Evolutionary conservation across 2,888 invertebrate species (phyloP).

Genomic region (Acanthosepion esculentum): DNA sequence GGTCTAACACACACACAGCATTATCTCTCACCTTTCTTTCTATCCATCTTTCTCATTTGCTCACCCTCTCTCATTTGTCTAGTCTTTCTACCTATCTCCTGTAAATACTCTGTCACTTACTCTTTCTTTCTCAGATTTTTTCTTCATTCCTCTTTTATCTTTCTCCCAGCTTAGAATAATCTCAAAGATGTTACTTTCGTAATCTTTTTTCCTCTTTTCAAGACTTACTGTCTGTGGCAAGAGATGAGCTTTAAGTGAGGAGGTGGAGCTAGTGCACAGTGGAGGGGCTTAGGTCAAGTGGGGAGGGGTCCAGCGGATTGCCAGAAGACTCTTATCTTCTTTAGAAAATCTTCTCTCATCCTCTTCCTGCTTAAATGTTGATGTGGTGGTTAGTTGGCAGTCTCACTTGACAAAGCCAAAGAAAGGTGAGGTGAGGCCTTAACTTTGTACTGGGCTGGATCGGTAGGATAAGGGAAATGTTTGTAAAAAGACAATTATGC

Average conservation of each 20-base stretch:
- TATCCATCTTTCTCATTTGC: too few relatives aligned
- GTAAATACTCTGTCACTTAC: neutral
- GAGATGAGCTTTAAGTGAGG: neutral
- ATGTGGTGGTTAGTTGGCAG: conserved; percentile 14
- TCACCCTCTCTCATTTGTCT: too few relatives aligned
- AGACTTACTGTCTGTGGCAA: conserved; percentile 18
- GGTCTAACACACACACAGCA: too few relatives aligned
- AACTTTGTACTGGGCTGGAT: neutral
- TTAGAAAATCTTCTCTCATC: neutral
- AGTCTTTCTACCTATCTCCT: too few relatives aligned
- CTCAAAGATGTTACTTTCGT: conserved; percentile 1
- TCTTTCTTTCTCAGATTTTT: neutral
- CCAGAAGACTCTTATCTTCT: conserved; percentile 33
- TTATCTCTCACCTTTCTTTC: too few relatives aligned
- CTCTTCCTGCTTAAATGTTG: neutral
- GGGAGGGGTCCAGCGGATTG: conserved; percentile 33
- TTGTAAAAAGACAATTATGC: neutral
- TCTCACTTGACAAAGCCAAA: conserved; percentile 23
- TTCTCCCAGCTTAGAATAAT: conserved; percentile 5
- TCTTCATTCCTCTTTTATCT: neutral
- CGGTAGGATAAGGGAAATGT: neutral
- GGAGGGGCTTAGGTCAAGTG: neutral
- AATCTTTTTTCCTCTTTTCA: conserved; percentile 21
- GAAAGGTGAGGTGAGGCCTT: conserved; percentile 18
- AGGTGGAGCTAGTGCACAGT: neutral